Evolutionary conservation across 2,797 vertebrate genomes (phyloP).

Genomic region (Xenopus petersii): DNA sequence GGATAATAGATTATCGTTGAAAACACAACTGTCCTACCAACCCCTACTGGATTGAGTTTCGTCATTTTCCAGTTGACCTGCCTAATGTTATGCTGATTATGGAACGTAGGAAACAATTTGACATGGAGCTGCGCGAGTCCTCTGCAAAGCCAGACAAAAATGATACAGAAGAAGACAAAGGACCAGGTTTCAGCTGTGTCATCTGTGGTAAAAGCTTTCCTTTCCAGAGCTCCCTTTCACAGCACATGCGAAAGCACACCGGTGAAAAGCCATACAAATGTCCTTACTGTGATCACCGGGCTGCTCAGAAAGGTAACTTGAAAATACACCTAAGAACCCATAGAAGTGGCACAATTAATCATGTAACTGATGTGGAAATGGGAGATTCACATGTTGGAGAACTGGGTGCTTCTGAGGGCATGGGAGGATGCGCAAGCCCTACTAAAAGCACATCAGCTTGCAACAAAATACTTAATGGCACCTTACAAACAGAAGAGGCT

Average conservation of each 20-base stretch:
- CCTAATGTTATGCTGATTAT: constrained; percentile 60
- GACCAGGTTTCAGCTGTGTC: constrained; percentile 79
- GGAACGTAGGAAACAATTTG: constrained; percentile 70
- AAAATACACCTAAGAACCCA: constrained; percentile 95
- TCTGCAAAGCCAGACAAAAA: constrained; percentile 61
- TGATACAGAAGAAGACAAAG: constrained; percentile 70
- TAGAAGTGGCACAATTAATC: constrained; percentile 81
- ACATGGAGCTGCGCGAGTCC: constrained; percentile 73
- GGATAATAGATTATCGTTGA: constrained; percentile 49
- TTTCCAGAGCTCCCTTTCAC: constrained; percentile 90
- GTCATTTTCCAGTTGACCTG: constrained; percentile 32
- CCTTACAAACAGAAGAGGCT: constrained; percentile 62
- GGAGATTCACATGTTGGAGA: constrained; percentile 68
- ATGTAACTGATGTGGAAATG: constrained; percentile 71
- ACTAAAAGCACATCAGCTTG: constrained; percentile 89
- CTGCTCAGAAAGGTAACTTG: constrained; percentile 93
- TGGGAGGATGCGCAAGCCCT: constrained; percentile 84
- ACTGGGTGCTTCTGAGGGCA: constrained; percentile 78
- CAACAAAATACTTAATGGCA: constrained; percentile 78
- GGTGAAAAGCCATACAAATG: constrained; percentile 95
- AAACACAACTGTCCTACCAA: constrained; percentile 27
- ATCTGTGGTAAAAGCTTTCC: constrained; percentile 93
- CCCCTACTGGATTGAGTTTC: constrained; percentile 47
- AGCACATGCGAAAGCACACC: constrained; percentile 95
- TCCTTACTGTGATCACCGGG: constrained; percentile 91